Evolutionary conservation across 2,113 vertebrate species (phyloP).

Genomic region (Progne subis): DNA sequence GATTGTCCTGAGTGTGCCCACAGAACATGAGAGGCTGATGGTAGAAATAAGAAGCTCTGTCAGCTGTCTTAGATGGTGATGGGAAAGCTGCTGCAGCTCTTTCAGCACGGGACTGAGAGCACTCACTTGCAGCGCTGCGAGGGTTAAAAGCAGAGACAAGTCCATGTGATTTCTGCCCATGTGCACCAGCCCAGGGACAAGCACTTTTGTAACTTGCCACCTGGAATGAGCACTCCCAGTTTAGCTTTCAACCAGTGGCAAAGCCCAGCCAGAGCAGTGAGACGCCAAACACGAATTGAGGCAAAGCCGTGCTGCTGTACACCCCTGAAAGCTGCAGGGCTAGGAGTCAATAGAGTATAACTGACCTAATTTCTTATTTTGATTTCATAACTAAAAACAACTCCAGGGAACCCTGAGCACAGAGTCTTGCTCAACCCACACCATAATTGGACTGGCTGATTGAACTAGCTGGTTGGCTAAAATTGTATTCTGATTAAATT

Average conservation of each 20-base stretch:
- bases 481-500: slow-evolving; percentile 35
- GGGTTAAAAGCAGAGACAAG: neutral
- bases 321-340: neutral
- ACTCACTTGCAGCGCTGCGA: neutral
- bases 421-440: slow-evolving; percentile 26
- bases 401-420: slow-evolving; percentile 22
- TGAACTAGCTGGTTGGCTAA: slow-evolving; percentile 30
- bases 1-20: neutral
- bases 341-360: neutral
- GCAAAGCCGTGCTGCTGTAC: neutral
- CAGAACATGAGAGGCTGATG: neutral
- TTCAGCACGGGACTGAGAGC: accelerated
- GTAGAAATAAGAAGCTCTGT: neutral
- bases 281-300: slow-evolving; percentile 13
- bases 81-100: neutral
- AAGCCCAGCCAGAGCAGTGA: neutral
- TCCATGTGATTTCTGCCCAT: neutral
- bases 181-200: neutral
- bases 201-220: neutral
- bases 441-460: slow-evolving; percentile 24
- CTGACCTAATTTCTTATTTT: slow-evolving; percentile 47
- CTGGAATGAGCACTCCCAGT: neutral
- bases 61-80: neutral
- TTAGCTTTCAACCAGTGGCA: neutral
- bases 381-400: slow-evolving; percentile 48